A percentile compares a stretch with the other conserved stretches of the same genome.
Evolutionary conservation across 2,797 vertebrate species (phyloP).

Genomic region (Odontamblyopus rebecca): DNA sequence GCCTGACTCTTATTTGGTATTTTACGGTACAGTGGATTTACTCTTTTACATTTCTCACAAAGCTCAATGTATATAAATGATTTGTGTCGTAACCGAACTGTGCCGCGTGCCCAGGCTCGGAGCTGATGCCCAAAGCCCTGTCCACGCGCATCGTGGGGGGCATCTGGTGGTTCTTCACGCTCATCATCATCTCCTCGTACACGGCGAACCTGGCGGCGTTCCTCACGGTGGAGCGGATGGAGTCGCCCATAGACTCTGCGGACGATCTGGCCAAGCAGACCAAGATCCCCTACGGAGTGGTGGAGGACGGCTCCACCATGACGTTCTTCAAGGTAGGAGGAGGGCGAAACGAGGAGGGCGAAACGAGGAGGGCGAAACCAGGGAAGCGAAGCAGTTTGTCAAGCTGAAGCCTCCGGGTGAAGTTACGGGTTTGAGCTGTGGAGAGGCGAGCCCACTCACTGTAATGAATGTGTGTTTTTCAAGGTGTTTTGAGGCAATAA

Average conservation of each 20-base stretch:
- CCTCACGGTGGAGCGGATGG: slow-evolving; percentile 98
- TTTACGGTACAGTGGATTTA: too few species aligned
- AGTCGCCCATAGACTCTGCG: slow-evolving; percentile 96
- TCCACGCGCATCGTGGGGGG: slow-evolving; percentile 98
- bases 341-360: background rate
- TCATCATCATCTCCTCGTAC: slow-evolving; percentile 99
- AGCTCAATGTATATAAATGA: background rate
- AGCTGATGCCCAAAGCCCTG: slow-evolving; percentile 98
- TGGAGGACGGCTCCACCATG: slow-evolving; percentile 96
- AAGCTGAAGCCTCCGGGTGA: too few species aligned
- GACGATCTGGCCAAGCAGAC: slow-evolving; percentile 98
- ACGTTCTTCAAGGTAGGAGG: slow-evolving; percentile 92
- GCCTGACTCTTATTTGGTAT: too few species aligned
- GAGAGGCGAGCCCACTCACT: too few species aligned
- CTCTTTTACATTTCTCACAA: background rate
- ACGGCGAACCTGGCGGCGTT: slow-evolving; percentile 98
- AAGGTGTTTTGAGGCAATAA: too few species aligned
- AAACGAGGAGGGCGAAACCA: background rate
- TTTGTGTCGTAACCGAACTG: slow-evolving; percentile 30
- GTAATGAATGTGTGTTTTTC: too few species aligned
- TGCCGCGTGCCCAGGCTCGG: slow-evolving; percentile 86
- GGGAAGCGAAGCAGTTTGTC: background rate
- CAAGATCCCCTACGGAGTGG: slow-evolving; percentile 95
- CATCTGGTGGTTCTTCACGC: slow-evolving; percentile 99
- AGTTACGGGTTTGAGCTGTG: too few species aligned